Conservation (phyloP, 2,797 vertebrate species). For the Dipus sagitta region DNA sequence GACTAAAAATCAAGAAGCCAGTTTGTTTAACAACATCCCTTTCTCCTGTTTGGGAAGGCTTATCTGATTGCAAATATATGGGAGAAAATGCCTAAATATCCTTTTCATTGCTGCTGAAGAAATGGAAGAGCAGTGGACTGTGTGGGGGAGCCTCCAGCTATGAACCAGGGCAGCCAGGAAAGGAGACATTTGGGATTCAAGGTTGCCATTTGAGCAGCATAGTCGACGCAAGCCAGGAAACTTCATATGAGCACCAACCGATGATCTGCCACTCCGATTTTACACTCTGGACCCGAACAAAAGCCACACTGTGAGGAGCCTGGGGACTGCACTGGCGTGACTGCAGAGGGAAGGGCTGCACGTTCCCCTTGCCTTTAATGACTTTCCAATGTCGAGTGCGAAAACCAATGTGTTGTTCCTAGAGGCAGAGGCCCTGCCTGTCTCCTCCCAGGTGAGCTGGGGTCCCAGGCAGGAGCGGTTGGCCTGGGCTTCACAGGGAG, state of each 20-base stretch:
- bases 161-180: background rate
- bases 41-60: background rate
- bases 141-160: background rate
- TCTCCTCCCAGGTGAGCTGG: background rate
- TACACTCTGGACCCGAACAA: slow-evolving; percentile 68
- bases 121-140: no score
- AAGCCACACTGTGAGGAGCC: slow-evolving; percentile 68
- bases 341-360: background rate
- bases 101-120: background rate
- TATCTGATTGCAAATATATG: background rate
- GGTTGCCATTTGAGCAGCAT: slow-evolving; percentile 44
- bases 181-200: slow-evolving; percentile 60
- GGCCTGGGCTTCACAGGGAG: background rate
- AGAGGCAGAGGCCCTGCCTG: background rate
- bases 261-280: slow-evolving; percentile 58
- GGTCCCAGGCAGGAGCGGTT: accelerated
- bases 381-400: slow-evolving; percentile 53
- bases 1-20: background rate
- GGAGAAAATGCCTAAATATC: background rate
- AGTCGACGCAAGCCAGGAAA: slow-evolving; percentile 73
- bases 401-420: slow-evolving; percentile 29
- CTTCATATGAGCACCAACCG: background rate
- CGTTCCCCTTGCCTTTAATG: slow-evolving; percentile 70
- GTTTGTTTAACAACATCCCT: background rate
- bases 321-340: background rate